A percentile compares a stretch with the other conserved stretches of the same genome.
Conservation (phyloP, 2,797 vertebrate genomes). For the Sparus aurata region DNA sequence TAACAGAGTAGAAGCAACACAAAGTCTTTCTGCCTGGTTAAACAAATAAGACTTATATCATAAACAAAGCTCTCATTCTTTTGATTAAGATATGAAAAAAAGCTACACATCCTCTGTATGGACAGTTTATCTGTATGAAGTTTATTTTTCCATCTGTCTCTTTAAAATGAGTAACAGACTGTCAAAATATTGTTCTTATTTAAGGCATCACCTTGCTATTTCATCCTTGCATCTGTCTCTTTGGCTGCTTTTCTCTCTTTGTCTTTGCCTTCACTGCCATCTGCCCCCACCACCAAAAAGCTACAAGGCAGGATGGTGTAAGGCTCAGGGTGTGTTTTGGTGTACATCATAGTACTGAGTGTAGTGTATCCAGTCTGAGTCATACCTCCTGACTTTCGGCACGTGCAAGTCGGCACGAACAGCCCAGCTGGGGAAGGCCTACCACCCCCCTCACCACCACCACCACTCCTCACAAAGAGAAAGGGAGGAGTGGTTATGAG, state of each 20-base stretch:
- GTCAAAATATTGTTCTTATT: slow-evolving; percentile 27
- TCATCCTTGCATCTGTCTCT: slow-evolving; percentile 16
- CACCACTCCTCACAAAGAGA: slow-evolving; percentile 79
- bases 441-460: slow-evolving; percentile 10
- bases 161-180: slow-evolving; percentile 6
- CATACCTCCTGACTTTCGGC: slow-evolving; percentile 83
- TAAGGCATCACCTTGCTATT: slow-evolving; percentile 22
- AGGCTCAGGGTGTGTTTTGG: slow-evolving; percentile 70
- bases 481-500: slow-evolving; percentile 62
- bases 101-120: not conserved
- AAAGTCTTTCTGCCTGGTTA: slow-evolving; percentile 36
- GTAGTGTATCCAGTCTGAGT: slow-evolving; percentile 76
- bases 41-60: slow-evolving; percentile 25
- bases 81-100: not conserved
- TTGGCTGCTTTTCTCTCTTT: slow-evolving; percentile 39
- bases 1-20: slow-evolving; percentile 41
- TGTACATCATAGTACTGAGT: slow-evolving; percentile 46
- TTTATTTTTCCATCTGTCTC: slow-evolving; percentile 13
- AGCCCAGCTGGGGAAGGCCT: slow-evolving; percentile 78
- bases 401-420: slow-evolving; percentile 87
- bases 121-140: not conserved
- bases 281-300: not conserved
- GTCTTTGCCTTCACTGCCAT: slow-evolving; percentile 36
- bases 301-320: slow-evolving; percentile 32
- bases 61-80: not conserved